phyloP scores from a whole-genome alignment of 2,797 vertebrate species.

The Microctenopoma steveboyesi region DNA sequence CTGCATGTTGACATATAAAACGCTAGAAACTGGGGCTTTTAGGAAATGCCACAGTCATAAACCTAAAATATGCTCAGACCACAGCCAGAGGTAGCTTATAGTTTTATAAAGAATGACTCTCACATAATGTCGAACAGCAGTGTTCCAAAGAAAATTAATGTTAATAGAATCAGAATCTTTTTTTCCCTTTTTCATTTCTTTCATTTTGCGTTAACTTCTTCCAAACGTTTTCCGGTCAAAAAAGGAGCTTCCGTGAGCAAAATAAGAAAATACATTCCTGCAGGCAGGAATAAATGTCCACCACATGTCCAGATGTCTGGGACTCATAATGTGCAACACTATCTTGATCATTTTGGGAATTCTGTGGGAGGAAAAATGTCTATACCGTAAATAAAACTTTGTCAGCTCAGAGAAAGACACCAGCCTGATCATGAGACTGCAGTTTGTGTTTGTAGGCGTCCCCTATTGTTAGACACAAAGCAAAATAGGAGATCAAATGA shows the following conservation, averaged over 20 bases:
- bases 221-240: constrained; percentile 46
- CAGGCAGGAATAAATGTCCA: constrained; percentile 72
- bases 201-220: constrained; percentile 44
- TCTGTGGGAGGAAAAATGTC: constrained; percentile 40
- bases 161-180: constrained; percentile 3
- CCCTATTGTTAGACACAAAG: constrained; percentile 1
- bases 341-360: constrained; percentile 54
- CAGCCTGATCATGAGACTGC: constrained; percentile 3
- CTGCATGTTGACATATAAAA: constrained; percentile 30
- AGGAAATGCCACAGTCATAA: constrained; percentile 22
- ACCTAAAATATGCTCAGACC: not conserved
- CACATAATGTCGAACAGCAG: not conserved
- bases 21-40: constrained; percentile 17
- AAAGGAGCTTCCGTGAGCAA: constrained; percentile 57
- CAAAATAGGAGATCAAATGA: not conserved
- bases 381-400: constrained; percentile 13
- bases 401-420: constrained; percentile 13
- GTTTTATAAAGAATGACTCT: constrained; percentile 2
- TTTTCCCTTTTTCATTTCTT: not conserved
- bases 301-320: constrained; percentile 80
- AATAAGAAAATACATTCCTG: constrained; percentile 73
- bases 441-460: constrained; percentile 9
- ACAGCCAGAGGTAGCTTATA: not conserved
- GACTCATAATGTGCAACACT: constrained; percentile 66
- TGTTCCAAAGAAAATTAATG: constrained; percentile 12